Evolutionary conservation across 2,113 vertebrate species (phyloP), one percentile per base, ranked within the genome.

Genomic region (Acrocephalus kingi): DNA sequence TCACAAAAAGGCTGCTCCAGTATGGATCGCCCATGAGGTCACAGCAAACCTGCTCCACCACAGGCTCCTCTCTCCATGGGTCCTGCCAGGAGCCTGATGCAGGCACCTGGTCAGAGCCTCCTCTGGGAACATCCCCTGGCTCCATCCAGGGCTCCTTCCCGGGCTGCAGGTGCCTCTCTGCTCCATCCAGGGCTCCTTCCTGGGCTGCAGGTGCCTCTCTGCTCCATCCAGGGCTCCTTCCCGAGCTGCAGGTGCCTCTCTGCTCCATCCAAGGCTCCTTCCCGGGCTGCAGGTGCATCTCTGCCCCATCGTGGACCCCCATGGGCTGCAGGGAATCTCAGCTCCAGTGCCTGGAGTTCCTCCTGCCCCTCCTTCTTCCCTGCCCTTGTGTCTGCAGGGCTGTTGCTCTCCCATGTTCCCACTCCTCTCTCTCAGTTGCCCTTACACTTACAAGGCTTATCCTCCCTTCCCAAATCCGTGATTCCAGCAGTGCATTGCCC

Each of bases 11-110:
- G 15, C 31, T 48, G 30, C 33, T 63, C n/a, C 76, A 78, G 39
- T 0, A 0, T 4, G n/a, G 31, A 39, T 39, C 10, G 11, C 7
- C 35, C 21, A 7, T 0, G 0, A 56, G 39, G 13, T 64, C 39
- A 59, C 79, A 90, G 56, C 48, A n/a, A 55, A 19, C 23, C 43
- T 55, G 49, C 39, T 52, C 45, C 45, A 37, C n/a, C 12, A 3
- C 15, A 19, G 52, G 23, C 85, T 62, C 43, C 61, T 49, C 41
- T 56, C 21, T 48, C 5, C 45, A 20, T 0, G 2, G 9, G 2
- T 52, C 45, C 77, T 74, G 33, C 59, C 59, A 59, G 13, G 33
- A 52, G 33, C 52, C 69, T 74, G 39, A 61, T 28, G 39, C 64
- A 78, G 15, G 35, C 35, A 35, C 35, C 35, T 35, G 17, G 45